Percentiles rank a stretch among this genome's conserved stretches.
Evolutionary conservation across 2,888 invertebrate species (phyloP).

Genomic region (Drosophila neonasuta): DNA sequence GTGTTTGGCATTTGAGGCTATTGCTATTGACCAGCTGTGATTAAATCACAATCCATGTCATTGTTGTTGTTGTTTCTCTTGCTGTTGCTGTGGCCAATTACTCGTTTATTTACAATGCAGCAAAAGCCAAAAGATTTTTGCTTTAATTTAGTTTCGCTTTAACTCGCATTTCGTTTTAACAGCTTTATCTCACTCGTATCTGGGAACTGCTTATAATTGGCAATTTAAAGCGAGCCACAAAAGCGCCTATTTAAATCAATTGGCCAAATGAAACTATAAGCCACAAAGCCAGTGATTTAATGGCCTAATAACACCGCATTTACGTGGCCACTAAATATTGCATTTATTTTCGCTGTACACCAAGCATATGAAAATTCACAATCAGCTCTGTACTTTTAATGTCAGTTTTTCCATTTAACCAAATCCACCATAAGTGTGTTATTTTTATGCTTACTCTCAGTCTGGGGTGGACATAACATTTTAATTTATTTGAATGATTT

Average conservation of each 20-base stretch:
- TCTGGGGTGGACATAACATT: background rate
- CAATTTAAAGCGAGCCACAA: slow-evolving; percentile 66
- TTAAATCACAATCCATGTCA: slow-evolving; percentile 61
- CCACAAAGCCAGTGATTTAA: slow-evolving; percentile 40
- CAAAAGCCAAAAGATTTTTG: slow-evolving; percentile 49
- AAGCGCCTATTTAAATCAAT: slow-evolving; percentile 67
- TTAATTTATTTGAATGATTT: background rate
- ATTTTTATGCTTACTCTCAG: background rate
- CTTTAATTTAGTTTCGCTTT: slow-evolving; percentile 55
- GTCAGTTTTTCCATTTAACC: background rate
- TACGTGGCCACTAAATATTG: slow-evolving; percentile 11
- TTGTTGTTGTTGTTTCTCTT: slow-evolving; percentile 20
- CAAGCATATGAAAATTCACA: background rate
- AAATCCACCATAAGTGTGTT: background rate
- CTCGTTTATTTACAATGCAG: slow-evolving; percentile 68
- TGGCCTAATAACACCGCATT: slow-evolving; percentile 22
- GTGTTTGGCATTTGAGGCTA: slow-evolving; percentile 72
- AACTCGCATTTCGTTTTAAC: slow-evolving; percentile 41
- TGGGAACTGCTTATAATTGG: slow-evolving; percentile 64
- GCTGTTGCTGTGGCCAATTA: slow-evolving; percentile 63
- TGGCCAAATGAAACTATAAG: slow-evolving; percentile 36
- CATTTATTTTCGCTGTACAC: background rate
- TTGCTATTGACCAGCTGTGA: slow-evolving; percentile 59
- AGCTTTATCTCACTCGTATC: slow-evolving; percentile 62
- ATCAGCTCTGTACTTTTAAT: background rate